Conservation (phyloP, 2,888 invertebrate species). For the Drosophila formosana region DNA sequence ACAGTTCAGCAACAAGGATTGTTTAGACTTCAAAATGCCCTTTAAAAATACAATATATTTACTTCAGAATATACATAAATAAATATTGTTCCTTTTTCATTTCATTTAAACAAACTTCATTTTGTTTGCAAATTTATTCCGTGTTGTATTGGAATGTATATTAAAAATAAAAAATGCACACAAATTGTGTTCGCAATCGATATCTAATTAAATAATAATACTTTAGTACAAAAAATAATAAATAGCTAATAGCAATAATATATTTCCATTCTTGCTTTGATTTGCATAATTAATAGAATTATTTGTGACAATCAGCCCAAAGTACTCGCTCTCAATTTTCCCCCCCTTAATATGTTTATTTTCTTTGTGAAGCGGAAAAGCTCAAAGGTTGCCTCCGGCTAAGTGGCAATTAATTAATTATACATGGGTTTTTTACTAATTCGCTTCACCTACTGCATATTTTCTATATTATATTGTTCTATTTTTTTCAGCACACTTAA, state of each 20-base stretch:
- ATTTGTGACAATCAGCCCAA: background rate
- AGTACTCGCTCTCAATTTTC: background rate
- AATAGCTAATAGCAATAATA: background rate
- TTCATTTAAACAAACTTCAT: no score
- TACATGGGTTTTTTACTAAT: constrained; percentile 7
- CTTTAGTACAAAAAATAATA: background rate
- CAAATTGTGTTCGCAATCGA: background rate
- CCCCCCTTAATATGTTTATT: constrained; percentile 5
- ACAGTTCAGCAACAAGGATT: background rate
- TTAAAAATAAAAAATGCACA: background rate
- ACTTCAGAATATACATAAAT: no score
- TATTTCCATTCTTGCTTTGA: constrained; percentile 3
- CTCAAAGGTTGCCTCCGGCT: constrained; percentile 19
- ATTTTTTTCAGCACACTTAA: constrained; percentile 31
- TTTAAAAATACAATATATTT: background rate
- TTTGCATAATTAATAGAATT: constrained; percentile 11
- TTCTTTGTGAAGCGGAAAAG: constrained; percentile 4
- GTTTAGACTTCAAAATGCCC: background rate
- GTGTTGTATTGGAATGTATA: no score
- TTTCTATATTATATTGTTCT: constrained; percentile 7
- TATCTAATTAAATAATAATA: background rate
- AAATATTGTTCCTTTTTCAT: no score
- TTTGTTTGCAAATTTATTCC: no score
- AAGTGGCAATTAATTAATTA: constrained; percentile 47
- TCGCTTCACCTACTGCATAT: background rate